Percentiles rank a stretch among this genome's conserved stretches.
phyloP scores from a whole-genome alignment of 2,113 vertebrate genomes.

The Polyodon spathula region DNA sequence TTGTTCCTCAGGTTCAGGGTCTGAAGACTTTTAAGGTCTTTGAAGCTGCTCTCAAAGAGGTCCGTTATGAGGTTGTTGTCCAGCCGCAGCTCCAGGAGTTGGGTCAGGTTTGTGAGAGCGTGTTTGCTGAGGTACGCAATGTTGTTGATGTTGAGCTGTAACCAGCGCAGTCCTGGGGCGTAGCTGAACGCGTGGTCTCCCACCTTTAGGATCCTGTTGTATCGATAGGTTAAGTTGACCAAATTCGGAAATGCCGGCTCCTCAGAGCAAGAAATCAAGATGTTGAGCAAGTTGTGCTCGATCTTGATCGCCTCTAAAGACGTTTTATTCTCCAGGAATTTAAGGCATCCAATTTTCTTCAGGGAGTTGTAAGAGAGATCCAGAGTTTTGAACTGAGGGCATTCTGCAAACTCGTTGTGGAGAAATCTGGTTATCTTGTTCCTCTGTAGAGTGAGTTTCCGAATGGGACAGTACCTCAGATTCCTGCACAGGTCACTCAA shows the following conservation, averaged over 20 bases:
- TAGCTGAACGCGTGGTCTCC: constrained; percentile 37
- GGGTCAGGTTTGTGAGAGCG: constrained; percentile 46
- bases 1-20: constrained; percentile 69
- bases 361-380: constrained; percentile 56
- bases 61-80: constrained; percentile 73
- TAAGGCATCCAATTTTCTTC: constrained; percentile 22
- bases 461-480: constrained; percentile 26
- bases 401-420: not conserved
- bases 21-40: constrained; percentile 44
- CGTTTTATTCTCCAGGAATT: not conserved
- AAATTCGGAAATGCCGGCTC: not conserved
- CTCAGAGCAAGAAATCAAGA: constrained; percentile 25
- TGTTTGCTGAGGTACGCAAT: constrained; percentile 45
- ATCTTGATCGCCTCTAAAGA: constrained; percentile 25
- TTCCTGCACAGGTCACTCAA: constrained; percentile 31
- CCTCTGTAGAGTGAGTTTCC: constrained; percentile 22
- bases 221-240: constrained; percentile 48
- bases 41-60: constrained; percentile 47
- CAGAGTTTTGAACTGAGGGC: constrained; percentile 38
- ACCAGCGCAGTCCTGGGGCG: constrained; percentile 34
- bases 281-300: constrained; percentile 57
- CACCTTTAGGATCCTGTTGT: constrained; percentile 59
- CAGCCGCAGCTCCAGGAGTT: constrained; percentile 54
- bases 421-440: constrained; percentile 25
- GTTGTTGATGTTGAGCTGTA: constrained; percentile 64